Evolutionary conservation across 2,888 invertebrate genomes (phyloP).

Genomic region (Metellina segmentata): DNA sequence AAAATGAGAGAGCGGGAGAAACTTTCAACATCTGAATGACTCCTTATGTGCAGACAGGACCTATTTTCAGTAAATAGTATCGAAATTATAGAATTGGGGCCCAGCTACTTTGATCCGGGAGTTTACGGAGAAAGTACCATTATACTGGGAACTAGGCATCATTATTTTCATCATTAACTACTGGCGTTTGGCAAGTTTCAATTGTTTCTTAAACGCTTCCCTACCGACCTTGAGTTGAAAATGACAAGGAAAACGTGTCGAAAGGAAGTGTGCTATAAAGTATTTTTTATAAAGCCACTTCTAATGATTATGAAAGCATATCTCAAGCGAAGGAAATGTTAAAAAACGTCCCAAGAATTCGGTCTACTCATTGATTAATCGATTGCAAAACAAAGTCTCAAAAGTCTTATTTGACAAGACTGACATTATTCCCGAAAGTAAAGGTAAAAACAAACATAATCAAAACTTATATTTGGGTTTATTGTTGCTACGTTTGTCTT

Average conservation of each 20-base stretch:
- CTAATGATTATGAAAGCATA: no score
- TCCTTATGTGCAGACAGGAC: background rate
- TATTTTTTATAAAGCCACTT: background rate
- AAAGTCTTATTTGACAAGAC: no score
- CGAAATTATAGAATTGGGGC: background rate
- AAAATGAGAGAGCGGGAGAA: background rate
- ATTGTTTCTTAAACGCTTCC: conserved; percentile 7
- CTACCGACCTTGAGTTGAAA: conserved; percentile 14
- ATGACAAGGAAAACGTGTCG: conserved; percentile 34
- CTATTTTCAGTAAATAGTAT: background rate
- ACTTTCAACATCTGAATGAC: background rate
- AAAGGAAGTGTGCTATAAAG: conserved; percentile 7
- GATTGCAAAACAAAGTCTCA: no score
- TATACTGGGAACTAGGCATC: background rate
- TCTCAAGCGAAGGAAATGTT: no score
- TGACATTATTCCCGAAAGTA: no score
- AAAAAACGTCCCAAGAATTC: no score
- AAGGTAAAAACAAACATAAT: no score
- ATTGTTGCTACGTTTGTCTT: no score
- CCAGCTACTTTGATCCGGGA: background rate
- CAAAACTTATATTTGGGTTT: no score
- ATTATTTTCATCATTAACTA: conserved; percentile 29
- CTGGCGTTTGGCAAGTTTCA: conserved; percentile 5
- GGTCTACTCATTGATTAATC: no score
- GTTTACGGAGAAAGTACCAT: conserved; percentile 1